Evolutionary conservation across 2,888 invertebrate genomes (phyloP).

Genomic region (Chloroclystis v-ata): DNA sequence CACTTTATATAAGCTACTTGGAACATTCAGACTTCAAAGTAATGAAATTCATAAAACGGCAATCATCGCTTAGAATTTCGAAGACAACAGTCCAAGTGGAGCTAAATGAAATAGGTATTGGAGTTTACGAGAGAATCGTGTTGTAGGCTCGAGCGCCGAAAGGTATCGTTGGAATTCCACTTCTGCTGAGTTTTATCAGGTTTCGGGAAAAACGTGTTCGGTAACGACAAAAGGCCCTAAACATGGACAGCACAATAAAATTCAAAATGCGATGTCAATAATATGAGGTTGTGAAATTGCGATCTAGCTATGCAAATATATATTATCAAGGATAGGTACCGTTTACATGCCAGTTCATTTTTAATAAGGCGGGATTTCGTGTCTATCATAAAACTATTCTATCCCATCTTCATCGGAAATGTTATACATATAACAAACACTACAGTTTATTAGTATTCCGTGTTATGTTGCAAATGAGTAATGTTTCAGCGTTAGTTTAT

Average conservation of each 20-base stretch:
- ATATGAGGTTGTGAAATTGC: no score
- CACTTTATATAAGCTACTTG: slow-evolving; percentile 1
- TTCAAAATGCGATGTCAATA: no score
- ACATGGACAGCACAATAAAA: no score
- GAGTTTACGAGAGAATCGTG: slow-evolving; percentile 32
- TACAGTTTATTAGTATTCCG: slow-evolving; percentile 44
- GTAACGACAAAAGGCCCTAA: no score
- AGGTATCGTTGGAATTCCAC: not conserved
- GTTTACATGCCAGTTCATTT: no score
- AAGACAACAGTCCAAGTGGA: not conserved
- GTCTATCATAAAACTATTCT: no score
- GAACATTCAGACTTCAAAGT: slow-evolving; percentile 12
- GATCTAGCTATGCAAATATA: no score
- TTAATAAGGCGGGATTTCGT: no score
- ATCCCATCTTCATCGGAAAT: no score
- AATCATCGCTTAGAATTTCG: slow-evolving; percentile 4
- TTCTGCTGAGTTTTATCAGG: not conserved
- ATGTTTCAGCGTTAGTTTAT: slow-evolving; percentile 58
- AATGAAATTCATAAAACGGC: slow-evolving; percentile 11
- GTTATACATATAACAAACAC: no score
- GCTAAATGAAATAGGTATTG: slow-evolving; percentile 23
- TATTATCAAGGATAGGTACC: no score
- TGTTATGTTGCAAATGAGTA: slow-evolving; percentile 51
- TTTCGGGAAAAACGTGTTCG: not conserved
- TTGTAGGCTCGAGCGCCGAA: not conserved